Evolutionary conservation across 2,888 invertebrate genomes (phyloP).

Genomic region (Scaptomyza tumidula): DNA sequence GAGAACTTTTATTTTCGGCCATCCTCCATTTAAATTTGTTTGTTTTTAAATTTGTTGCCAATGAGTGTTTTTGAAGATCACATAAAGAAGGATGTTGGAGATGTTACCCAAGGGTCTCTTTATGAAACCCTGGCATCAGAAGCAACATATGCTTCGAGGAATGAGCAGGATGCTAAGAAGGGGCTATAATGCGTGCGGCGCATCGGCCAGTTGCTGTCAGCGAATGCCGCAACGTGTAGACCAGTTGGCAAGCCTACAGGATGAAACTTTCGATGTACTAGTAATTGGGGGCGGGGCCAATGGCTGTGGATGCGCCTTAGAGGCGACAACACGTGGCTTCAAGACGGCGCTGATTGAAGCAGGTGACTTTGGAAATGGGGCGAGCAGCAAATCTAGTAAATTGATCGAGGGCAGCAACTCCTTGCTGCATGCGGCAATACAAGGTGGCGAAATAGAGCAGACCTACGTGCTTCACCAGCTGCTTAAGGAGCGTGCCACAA

Average conservation of each 20-base stretch:
- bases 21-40: conserved; percentile 8
- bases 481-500: conserved; percentile 95
- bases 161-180: conserved; percentile 3
- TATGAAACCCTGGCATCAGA: neutral
- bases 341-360: conserved; percentile 97
- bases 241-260: conserved; percentile 90
- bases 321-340: conserved; percentile 96
- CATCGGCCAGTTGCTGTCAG: too few relatives aligned
- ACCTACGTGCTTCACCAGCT: conserved; percentile 99
- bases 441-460: conserved; percentile 94
- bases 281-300: conserved; percentile 99
- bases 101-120: neutral
- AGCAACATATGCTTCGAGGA: neutral
- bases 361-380: conserved; percentile 98
- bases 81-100: conserved; percentile 19
- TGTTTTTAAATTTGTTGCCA: conserved; percentile 1
- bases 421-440: conserved; percentile 97
- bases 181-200: neutral
- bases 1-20: neutral
- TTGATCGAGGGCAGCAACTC: conserved; percentile 99
- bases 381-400: conserved; percentile 97
- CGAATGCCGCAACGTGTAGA: conserved; percentile 90
- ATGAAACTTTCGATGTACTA: conserved; percentile 94
- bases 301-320: conserved; percentile 97
- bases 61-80: conserved; percentile 8